Percentiles rank a stretch among this genome's conserved stretches.
Conservation (phyloP, 2,113 vertebrate genomes). For the Panthera leo region DNA sequence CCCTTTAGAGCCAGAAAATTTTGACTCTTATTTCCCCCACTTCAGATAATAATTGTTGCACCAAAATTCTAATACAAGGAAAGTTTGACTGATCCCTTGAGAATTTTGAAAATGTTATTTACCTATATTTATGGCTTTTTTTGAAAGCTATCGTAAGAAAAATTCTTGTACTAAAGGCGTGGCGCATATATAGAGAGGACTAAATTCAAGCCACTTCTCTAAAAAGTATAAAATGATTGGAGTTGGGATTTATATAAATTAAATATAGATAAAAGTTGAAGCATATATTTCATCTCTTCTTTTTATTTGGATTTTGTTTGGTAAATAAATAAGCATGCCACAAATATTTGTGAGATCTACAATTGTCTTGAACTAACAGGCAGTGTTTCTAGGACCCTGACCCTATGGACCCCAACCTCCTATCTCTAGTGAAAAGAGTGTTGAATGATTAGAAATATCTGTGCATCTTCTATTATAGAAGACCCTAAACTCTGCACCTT, state of each 20-base stretch:
- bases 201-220: background rate
- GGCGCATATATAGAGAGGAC: background rate
- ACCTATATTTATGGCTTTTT: background rate
- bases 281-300: background rate
- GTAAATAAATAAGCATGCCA: background rate
- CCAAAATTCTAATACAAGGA: background rate
- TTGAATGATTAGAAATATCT: background rate
- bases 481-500: background rate
- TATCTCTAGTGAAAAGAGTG: background rate
- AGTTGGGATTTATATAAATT: background rate
- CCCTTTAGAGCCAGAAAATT: background rate
- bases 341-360: background rate
- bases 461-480: background rate
- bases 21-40: background rate
- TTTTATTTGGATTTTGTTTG: background rate
- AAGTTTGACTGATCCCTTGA: background rate
- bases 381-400: background rate
- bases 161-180: background rate
- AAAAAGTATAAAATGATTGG: background rate
- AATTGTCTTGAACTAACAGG: background rate
- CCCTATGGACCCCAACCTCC: background rate
- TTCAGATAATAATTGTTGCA: slow-evolving; percentile 32
- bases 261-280: slow-evolving; percentile 30
- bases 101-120: slow-evolving; percentile 5
- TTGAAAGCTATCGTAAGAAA: background rate